These are phyloP conservation scores for Brachystomella parvula DNA, from an alignment of 1,140 invertebrate genomes.

Conservation along the genomic window DNA sequence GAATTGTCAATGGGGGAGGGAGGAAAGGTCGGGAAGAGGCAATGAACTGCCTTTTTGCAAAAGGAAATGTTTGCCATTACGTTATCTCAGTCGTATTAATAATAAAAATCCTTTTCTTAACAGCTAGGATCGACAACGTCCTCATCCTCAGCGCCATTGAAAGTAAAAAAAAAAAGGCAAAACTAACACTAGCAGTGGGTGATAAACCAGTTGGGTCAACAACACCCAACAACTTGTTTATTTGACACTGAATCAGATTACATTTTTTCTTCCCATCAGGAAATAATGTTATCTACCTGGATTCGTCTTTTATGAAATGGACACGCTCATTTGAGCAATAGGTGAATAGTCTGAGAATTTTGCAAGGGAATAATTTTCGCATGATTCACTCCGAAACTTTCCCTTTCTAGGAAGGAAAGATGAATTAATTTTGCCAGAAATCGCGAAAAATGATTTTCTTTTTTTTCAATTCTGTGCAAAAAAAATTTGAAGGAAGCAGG, in stretches of 20 bases:
- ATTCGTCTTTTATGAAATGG: background rate
- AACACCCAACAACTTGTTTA: background rate
- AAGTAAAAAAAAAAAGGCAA: background rate
- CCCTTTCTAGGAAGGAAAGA: background rate
- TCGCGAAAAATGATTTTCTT: background rate
- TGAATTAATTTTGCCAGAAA: background rate
- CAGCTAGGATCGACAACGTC: background rate
- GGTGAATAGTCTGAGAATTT: background rate
- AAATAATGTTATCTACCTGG: too few species aligned
- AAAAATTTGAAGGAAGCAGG: too few species aligned
- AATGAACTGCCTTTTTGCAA: too few species aligned
- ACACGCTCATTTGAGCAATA: background rate
- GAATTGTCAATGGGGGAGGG: background rate
- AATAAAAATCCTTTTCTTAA: too few species aligned
- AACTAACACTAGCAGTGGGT: too few species aligned
- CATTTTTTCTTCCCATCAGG: background rate
- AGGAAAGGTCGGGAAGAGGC: background rate
- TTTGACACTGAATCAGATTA: constrained; percentile 6
- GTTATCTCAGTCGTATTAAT: too few species aligned
- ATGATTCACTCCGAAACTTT: background rate
- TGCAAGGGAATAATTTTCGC: too few species aligned
- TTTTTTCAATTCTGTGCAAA: too few species aligned
- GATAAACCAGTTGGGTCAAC: constrained; percentile 10
- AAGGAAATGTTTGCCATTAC: too few species aligned
- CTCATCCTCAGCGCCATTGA: background rate